Percentiles rank a stretch among this genome's conserved stretches.
phyloP scores from a whole-genome alignment of 1,140 invertebrate species.

The Ooceraea biroi region DNA sequence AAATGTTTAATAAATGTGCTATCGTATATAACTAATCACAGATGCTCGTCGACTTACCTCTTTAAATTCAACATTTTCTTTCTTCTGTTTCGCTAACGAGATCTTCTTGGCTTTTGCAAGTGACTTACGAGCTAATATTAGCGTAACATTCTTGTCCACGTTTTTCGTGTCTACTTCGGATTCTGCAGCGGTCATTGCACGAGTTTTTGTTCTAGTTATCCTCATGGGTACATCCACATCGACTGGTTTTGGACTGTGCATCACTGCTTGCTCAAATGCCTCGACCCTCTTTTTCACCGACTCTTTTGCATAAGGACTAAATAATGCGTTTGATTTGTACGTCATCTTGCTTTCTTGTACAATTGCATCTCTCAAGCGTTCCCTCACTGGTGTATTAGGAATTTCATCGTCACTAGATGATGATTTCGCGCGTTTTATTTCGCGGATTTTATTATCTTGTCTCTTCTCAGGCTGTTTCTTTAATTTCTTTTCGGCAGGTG shows the following conservation, averaged over 20 bases:
- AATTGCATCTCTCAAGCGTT: background rate
- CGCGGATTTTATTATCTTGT: slow-evolving; percentile 49
- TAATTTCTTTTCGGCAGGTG: slow-evolving; percentile 77
- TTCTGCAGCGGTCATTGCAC: slow-evolving; percentile 77
- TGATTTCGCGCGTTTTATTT: slow-evolving; percentile 23
- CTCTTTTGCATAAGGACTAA: slow-evolving; percentile 88
- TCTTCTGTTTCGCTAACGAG: slow-evolving; percentile 77
- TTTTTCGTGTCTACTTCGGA: slow-evolving; percentile 23
- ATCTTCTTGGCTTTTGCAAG: slow-evolving; percentile 82
- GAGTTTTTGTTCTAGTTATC: slow-evolving; percentile 85
- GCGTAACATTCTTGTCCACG: slow-evolving; percentile 58
- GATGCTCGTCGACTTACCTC: slow-evolving; percentile 78
- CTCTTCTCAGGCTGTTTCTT: slow-evolving; percentile 45
- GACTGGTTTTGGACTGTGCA: slow-evolving; percentile 75
- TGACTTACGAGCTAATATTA: slow-evolving; percentile 81
- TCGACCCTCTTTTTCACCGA: slow-evolving; percentile 88
- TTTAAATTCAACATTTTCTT: slow-evolving; percentile 77
- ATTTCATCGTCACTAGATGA: slow-evolving; percentile 76
- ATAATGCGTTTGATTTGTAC: slow-evolving; percentile 80
- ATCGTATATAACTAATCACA: too few species aligned
- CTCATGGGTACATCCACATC: slow-evolving; percentile 71
- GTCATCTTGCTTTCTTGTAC: slow-evolving; percentile 59
- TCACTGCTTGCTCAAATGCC: slow-evolving; percentile 87
- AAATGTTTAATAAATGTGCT: too few species aligned
- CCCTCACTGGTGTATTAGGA: slow-evolving; percentile 56